These are phyloP conservation scores for Bilobella aurantiaca DNA, from an alignment of 1,140 invertebrate genomes.

Conservation along the genomic window DNA sequence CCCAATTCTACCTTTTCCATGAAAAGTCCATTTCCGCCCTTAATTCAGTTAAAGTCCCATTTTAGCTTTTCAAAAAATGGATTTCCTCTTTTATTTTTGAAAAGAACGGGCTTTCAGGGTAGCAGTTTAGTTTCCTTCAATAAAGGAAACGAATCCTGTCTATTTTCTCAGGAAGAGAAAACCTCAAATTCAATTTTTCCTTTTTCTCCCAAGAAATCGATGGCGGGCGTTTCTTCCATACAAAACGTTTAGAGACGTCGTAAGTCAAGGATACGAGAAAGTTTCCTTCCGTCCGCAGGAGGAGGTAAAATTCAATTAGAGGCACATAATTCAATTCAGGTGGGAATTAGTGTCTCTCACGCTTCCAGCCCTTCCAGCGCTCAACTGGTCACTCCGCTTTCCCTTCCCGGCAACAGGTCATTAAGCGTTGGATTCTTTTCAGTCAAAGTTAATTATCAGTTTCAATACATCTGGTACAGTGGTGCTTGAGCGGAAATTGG, in stretches of 20 bases:
- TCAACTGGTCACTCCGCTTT: too few species aligned
- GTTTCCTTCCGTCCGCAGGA: too few species aligned
- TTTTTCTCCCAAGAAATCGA: not conserved
- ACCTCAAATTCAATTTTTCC: not conserved
- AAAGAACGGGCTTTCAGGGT: not conserved
- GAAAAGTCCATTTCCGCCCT: too few species aligned
- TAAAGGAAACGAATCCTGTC: too few species aligned
- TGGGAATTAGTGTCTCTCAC: too few species aligned
- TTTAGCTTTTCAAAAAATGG: not conserved
- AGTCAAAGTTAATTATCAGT: not conserved
- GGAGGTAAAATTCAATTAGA: not conserved
- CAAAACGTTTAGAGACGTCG: too few species aligned
- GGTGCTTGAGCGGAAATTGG: too few species aligned
- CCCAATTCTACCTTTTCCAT: too few species aligned
- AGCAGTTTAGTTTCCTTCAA: not conserved
- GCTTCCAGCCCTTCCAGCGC: too few species aligned
- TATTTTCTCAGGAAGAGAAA: not conserved
- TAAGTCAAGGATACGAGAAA: too few species aligned
- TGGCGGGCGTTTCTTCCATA: not conserved
- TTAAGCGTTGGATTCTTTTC: not conserved
- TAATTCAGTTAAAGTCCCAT: constrained; percentile 1
- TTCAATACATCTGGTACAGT: too few species aligned
- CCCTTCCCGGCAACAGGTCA: not conserved
- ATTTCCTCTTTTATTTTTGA: not conserved
- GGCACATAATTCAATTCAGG: not conserved